Evolutionary conservation across 2,797 vertebrate species (phyloP).

Genomic region (Sarcophilus harrisii): DNA sequence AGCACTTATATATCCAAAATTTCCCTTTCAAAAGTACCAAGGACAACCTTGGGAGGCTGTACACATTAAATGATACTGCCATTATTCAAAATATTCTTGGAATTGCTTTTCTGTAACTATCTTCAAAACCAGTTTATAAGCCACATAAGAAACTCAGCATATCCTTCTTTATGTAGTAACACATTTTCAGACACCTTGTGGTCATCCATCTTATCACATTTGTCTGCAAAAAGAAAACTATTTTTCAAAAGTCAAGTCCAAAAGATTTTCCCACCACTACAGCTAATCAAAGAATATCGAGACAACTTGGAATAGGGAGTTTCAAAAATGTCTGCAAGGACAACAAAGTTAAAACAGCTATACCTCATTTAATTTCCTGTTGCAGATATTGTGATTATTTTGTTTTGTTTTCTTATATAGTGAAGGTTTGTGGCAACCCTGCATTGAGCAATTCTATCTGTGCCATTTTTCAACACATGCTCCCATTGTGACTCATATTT

Average conservation of each 20-base stretch:
- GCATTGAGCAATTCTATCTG: neutral
- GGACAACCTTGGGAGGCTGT: constrained; percentile 19
- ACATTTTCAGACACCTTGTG: neutral
- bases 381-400: neutral
- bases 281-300: constrained; percentile 25
- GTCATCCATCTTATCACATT: neutral
- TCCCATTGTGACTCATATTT: neutral
- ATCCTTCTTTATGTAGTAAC: neutral
- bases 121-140: constrained; percentile 15
- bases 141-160: constrained; percentile 14
- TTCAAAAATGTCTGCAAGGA: neutral
- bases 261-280: constrained; percentile 11
- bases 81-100: constrained; percentile 30
- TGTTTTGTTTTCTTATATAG: neutral
- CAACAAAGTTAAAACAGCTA: neutral
- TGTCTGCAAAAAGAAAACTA: neutral
- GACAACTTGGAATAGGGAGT: neutral
- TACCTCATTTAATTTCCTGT: neutral
- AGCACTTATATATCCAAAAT: neutral
- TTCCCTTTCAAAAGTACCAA: neutral
- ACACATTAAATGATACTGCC: constrained; percentile 29
- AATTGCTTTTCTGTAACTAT: constrained; percentile 7
- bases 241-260: constrained; percentile 18
- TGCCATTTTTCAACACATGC: neutral
- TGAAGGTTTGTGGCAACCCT: neutral